phyloP scores from a whole-genome alignment of 2,797 vertebrate species.

The Pangasius krempfi region DNA sequence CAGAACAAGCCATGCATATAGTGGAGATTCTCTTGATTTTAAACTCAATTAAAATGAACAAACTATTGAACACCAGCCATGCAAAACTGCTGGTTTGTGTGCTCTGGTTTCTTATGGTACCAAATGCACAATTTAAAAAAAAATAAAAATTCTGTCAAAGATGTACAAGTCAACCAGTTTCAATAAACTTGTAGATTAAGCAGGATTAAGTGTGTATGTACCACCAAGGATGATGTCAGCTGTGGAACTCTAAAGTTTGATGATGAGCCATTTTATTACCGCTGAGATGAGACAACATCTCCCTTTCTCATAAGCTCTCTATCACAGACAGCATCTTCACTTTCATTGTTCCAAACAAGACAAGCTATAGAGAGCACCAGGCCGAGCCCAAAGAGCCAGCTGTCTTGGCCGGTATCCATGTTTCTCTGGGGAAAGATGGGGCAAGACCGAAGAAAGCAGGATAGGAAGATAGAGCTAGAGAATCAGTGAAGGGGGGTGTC shows the following conservation, averaged over 20 bases:
- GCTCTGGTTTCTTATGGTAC: not conserved
- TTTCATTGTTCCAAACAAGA: constrained; percentile 78
- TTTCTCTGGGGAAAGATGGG: constrained; percentile 71
- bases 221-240: not conserved
- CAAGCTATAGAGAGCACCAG: constrained; percentile 83
- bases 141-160: too few relatives aligned
- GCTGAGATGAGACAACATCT: constrained; percentile 13
- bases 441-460: constrained; percentile 52
- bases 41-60: not conserved
- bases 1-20: constrained; percentile 49
- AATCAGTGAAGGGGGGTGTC: constrained; percentile 66
- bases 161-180: not conserved
- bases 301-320: not conserved
- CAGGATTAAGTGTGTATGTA: not conserved
- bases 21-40: constrained; percentile 19
- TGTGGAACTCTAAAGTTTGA: constrained; percentile 9
- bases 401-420: constrained; percentile 93
- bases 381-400: constrained; percentile 87
- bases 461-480: constrained; percentile 44
- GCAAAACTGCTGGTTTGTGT: not conserved
- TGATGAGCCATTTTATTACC: not conserved
- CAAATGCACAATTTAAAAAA: not conserved
- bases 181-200: not conserved
- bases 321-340: constrained; percentile 68
- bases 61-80: not conserved